phyloP scores from a whole-genome alignment of 2,797 vertebrate species.

The Acanthurus tractus region DNA sequence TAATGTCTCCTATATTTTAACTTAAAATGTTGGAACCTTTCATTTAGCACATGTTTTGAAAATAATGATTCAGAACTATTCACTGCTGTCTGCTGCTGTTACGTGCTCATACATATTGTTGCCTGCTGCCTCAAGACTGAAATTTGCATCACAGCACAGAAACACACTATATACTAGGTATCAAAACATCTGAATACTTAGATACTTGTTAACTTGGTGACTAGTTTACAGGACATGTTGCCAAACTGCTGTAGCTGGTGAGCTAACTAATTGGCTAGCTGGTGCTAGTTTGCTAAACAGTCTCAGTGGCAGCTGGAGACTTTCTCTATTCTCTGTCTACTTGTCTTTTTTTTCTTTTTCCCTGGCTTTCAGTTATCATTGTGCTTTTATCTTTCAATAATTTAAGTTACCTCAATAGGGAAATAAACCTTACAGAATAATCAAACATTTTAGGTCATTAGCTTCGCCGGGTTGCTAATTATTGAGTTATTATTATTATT shows the following conservation, averaged over 20 bases:
- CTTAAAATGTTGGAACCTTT: not conserved
- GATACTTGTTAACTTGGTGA: not conserved
- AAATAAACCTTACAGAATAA: no score
- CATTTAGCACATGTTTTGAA: not conserved
- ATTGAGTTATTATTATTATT: no score
- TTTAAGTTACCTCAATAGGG: not conserved
- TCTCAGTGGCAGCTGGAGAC: not conserved
- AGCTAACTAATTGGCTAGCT: not conserved
- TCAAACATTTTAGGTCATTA: not conserved
- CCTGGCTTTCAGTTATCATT: no score
- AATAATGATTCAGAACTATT: not conserved
- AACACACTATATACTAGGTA: not conserved
- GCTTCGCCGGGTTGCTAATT: not conserved
- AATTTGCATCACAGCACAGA: not conserved
- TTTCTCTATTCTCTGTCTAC: not conserved
- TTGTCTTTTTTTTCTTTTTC: no score
- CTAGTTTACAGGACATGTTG: no score
- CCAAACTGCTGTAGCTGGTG: no score
- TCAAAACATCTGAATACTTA: not conserved
- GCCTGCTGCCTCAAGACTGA: not conserved
- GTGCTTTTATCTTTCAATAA: no score
- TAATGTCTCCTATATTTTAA: not conserved
- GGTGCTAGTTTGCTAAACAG: not conserved
- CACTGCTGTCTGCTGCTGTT: not conserved
- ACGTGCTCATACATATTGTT: no score